These are phyloP conservation scores for Nothura maculosa DNA, from an alignment of 2,797 vertebrate genomes.

Conservation along the genomic window DNA sequence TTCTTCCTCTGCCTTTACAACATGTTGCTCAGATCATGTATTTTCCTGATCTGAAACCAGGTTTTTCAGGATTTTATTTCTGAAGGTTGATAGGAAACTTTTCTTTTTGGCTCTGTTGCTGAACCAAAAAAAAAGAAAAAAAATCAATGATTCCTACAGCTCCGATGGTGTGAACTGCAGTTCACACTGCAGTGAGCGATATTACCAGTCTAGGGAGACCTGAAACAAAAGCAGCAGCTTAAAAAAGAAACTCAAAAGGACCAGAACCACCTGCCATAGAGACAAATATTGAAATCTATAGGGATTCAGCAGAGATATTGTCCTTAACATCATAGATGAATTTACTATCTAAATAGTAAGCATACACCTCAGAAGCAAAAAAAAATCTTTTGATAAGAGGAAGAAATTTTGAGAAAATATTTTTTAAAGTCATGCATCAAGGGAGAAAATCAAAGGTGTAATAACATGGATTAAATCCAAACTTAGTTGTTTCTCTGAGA, in stretches of 20 bases:
- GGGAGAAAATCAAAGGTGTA: background rate
- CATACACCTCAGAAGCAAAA: background rate
- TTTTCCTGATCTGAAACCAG: conserved; percentile 17
- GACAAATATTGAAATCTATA: background rate
- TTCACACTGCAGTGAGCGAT: accelerated
- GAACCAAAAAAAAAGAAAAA: background rate
- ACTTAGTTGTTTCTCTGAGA: background rate
- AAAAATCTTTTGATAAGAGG: background rate
- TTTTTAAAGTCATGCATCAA: background rate
- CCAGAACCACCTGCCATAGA: background rate
- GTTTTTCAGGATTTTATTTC: conserved; percentile 1
- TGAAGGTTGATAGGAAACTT: background rate
- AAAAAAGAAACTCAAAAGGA: conserved; percentile 4
- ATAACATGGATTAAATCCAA: background rate
- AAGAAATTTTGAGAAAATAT: background rate
- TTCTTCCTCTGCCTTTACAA: background rate
- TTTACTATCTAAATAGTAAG: background rate
- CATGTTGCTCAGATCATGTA: background rate
- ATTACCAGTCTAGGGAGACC: background rate
- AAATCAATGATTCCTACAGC: background rate
- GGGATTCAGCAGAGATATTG: background rate
- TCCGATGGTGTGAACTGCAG: background rate
- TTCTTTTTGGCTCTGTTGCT: background rate
- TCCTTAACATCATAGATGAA: background rate
- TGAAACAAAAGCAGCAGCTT: background rate